Evolutionary conservation across 2,888 invertebrate species (phyloP).

Genomic region (Exephanes ischioxanthus): DNA sequence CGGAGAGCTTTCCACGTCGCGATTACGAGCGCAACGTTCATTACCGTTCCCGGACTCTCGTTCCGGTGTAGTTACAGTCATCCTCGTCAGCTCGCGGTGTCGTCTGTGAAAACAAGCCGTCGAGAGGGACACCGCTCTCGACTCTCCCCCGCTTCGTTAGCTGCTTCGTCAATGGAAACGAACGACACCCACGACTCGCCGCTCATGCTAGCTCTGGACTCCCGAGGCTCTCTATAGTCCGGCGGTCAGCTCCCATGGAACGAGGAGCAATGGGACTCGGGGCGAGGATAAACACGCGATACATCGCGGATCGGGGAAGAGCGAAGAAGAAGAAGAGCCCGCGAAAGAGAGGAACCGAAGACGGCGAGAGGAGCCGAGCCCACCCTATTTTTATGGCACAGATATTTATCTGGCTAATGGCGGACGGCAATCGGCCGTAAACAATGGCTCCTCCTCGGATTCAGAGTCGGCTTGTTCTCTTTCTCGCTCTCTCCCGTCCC

Average conservation of each 20-base stretch:
- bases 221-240: background rate
- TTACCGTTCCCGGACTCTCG: no score
- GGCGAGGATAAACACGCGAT: background rate
- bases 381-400: slow-evolving; percentile 70
- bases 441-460: slow-evolving; percentile 68
- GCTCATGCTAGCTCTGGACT: background rate
- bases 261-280: slow-evolving; percentile 37
- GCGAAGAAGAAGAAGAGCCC: slow-evolving; percentile 18
- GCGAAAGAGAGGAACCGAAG: slow-evolving; percentile 41
- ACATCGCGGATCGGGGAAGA: background rate
- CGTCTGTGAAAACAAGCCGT: background rate
- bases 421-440: slow-evolving; percentile 71
- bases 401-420: slow-evolving; percentile 73
- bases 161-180: slow-evolving; percentile 60
- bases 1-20: no score
- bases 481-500: slow-evolving; percentile 18
- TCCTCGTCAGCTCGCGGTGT: no score
- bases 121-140: background rate
- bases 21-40: no score
- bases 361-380: slow-evolving; percentile 61
- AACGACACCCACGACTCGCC: background rate
- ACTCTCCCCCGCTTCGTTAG: slow-evolving; percentile 26
- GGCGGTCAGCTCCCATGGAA: slow-evolving; percentile 28
- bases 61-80: no score
- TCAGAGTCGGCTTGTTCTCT: slow-evolving; percentile 33